Percentiles rank a stretch among this genome's conserved stretches.
Evolutionary conservation across 35 echinoderm and acorn worm species (phyloP).

Genomic region (Heliocidaris erythrogramma): DNA sequence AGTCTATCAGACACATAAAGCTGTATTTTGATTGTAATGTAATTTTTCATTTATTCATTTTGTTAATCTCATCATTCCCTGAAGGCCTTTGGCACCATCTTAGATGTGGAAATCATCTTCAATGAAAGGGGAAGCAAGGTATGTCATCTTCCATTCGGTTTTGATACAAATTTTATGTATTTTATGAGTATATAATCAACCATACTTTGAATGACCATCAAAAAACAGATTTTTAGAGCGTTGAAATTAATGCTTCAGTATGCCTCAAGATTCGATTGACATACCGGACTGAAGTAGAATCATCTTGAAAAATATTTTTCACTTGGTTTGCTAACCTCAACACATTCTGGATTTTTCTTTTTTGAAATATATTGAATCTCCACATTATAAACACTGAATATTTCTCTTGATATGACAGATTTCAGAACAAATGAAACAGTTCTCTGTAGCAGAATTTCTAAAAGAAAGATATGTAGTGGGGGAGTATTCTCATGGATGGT

Average conservation of each 20-base stretch:
- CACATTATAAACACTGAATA: background rate
- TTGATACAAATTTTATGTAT: background rate
- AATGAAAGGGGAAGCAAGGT: constrained; percentile 99
- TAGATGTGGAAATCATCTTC: constrained; percentile 99
- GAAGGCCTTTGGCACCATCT: constrained; percentile 95
- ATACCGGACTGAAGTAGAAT: background rate
- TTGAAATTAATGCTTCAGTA: background rate
- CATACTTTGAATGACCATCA: constrained; percentile 13
- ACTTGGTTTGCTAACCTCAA: background rate
- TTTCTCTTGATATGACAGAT: background rate
- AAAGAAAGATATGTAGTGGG: background rate
- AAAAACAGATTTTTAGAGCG: background rate
- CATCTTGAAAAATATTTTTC: no score
- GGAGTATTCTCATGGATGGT: background rate
- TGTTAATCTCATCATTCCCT: background rate
- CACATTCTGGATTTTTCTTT: background rate
- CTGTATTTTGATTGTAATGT: background rate
- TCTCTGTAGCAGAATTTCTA: background rate
- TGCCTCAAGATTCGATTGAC: background rate
- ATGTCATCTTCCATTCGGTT: constrained; percentile 38
- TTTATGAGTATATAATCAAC: background rate
- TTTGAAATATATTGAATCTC: background rate
- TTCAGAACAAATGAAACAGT: background rate
- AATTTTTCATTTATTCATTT: background rate
- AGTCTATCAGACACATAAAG: background rate